Base-by-base conservation (phyloP, 2,113 vertebrate species). In the Psittacula cyanocephala region DNA sequence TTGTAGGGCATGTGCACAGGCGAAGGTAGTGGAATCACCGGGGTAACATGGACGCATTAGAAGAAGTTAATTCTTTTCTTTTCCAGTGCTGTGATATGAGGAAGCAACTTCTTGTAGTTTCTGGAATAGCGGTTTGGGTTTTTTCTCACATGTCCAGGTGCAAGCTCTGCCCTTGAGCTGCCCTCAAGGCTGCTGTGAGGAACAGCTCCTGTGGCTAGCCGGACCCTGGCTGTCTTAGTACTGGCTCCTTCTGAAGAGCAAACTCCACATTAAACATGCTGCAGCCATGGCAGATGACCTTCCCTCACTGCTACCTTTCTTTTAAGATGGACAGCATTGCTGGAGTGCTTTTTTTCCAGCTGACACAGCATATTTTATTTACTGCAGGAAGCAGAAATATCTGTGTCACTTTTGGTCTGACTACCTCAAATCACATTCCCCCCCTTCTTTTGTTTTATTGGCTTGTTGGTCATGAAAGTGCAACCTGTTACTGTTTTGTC, bases 341-440 rank as follows among this genome's bases (percentile, higher is more conserved):
- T 78, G 47, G 37, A 85, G 60, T 75, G 75, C 5, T 25, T 71
- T 79, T 41, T 57, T 63, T 6, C 46, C n/a, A 74, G 71, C 50
- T 95, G 88, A 85, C 52, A 68, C 50, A 88, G 49, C 81, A 60
- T 86, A 31, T 75, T 94, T 94, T 74, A 89, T 95, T 96, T 94
- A 81, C 79, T 86, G 72, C 52, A 72, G 85, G 91, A 93, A 91
- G 85, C 77, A 83, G 85, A 76, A 92, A 91, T 93, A 71, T 76
- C 65, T 68, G 33, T 81, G 85, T 90, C 63, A 11, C 27, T 81
- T 70, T 39, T 81, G 81, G 60, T 80, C 72, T 75, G 72, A 84
- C 81, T 72, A 37, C 53, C 74, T 95, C 81, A 82, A 87, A 82
- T 87, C 43, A 41, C 29, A 13, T 57, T 62, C 35, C 31, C 41